A percentile compares a stretch with the other conserved stretches of the same genome.
Evolutionary conservation across 1,140 invertebrate species (phyloP).

Genomic region (Proales similis): DNA sequence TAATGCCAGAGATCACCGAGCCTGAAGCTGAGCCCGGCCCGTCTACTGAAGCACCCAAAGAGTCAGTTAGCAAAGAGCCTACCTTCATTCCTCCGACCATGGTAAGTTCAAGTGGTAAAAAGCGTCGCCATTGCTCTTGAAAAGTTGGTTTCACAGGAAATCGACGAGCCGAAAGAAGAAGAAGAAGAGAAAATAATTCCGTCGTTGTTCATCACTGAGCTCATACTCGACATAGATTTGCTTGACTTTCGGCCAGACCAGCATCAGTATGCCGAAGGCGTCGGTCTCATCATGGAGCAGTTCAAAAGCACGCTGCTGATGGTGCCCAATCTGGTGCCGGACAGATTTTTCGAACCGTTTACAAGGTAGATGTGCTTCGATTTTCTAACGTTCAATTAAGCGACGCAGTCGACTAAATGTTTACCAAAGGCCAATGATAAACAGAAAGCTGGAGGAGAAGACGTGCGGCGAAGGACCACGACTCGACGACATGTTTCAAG

Average conservation of each 20-base stretch:
- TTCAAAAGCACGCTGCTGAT: conserved; percentile 46
- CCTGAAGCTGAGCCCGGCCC: conserved; percentile 21
- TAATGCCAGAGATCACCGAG: conserved; percentile 41
- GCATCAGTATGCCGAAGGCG: conserved; percentile 50
- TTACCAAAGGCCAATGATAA: conserved; percentile 63
- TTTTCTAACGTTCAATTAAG: neutral
- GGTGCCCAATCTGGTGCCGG: conserved; percentile 50
- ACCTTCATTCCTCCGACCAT: conserved; percentile 54
- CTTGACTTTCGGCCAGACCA: conserved; percentile 49
- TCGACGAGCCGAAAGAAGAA: conserved; percentile 36
- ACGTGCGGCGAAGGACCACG: conserved; percentile 62
- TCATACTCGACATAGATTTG: conserved; percentile 50
- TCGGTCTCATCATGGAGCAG: conserved; percentile 39
- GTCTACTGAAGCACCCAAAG: neutral
- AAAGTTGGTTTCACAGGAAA: conserved; percentile 25
- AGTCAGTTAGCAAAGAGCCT: conserved; percentile 32
- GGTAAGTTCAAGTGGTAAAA: conserved; percentile 59
- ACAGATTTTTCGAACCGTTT: conserved; percentile 53
- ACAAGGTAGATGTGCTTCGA: conserved; percentile 43
- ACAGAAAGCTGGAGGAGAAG: conserved; percentile 64
- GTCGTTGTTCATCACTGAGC: conserved; percentile 50
- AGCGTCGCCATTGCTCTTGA: conserved; percentile 45
- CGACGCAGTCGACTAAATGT: neutral
- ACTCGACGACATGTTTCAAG: conserved; percentile 60
- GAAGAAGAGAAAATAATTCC: conserved; percentile 32